Evolutionary conservation across 2,797 vertebrate genomes (phyloP), one percentile per base, ranked within the genome.

Genomic region (Linurgus olivaceus): DNA sequence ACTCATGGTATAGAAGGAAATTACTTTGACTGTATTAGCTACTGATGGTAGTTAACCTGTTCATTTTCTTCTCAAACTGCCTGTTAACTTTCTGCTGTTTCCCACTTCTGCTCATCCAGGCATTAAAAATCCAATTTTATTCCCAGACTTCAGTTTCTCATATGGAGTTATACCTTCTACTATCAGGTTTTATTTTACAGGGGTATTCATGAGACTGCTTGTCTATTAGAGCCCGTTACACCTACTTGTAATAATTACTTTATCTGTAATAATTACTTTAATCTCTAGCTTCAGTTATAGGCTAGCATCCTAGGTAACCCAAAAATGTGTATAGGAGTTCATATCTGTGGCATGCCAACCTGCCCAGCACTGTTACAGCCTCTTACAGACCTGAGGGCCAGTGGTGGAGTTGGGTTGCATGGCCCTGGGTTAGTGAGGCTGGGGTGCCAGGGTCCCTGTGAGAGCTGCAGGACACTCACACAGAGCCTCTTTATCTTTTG

Each of bases 221-320:
- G 67, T 67, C 48, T 62, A 59, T 35, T 54, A 78, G 10, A 65
- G 76, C 63, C 67, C 81, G 16, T 21, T 91, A 59, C 66, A 72
- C 21, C 31, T 47, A 59, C 17, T 58, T 75, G 26, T 33, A 79
- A 70, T 76, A 65, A 83, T 92, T 91, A n/a, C 20, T 95, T 94
- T 86, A 79, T 37, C 17, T 72, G 29, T 28, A 80, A 72, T 80
- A 50, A 81, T 92, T 92, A 31, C 21, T 95, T 95, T 86, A 77
- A 75, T 66, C 45, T 85, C 42, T 50, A 35, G 20, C 66, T 79
- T 91, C 47, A 50, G 14, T 82, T 86, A 62, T 21, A 67, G 16
- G 57, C 21, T 59, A 75, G 24, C 1, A 0, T 21, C 17, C 40
- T 31, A 42, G 21, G 20, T 21, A 62, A 21, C 17, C 17, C 20